Base-by-base conservation (phyloP, 2,888 invertebrate species). In the Caenorhabditis sp. region DNA sequence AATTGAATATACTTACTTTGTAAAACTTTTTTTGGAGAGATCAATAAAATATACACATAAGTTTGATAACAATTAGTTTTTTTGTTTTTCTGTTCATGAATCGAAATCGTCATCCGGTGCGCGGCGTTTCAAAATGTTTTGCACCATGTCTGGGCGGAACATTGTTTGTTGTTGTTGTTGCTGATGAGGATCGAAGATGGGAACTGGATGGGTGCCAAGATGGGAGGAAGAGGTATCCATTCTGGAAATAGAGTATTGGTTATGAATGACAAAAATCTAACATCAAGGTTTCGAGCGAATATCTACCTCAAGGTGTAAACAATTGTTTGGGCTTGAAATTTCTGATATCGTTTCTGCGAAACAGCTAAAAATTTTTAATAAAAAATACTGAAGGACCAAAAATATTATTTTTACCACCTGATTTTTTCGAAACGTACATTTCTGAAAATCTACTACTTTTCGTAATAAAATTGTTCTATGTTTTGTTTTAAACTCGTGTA, bases 31-130 rank as follows among this genome's bases (percentile, higher is more conserved):
- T 12, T 43, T 57, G 68, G n/a, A n/a, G n/a, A 68, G 63, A 68
- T 68, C 63, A 63, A 43, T 50, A 59, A 58, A 43, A 59, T 58
- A 63, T 43, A 69, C 43, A 50, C 43, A 59, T 67, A 23, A 63
- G 4, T 50, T 67, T 27, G 43, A 36, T 43, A 52, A 21, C 12
- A 52, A 8, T 21, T 10, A 23, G 1, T 8, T n/a, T n/a, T n/a
- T n/a, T n/a, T n/a, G n/a, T n/a, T n/a, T n/a, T 21, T 26, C 26
- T 21, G 38, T 23, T 77, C 27, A 77, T 20, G 73, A 62, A 57
- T 77, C 77, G 21, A 73, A 77, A 58, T 77, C 77, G 26, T 76
- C 76, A 12, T 77, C 73, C 14, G 64, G 65, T 8, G 67, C 63
- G 50, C 66, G 14, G 58, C 71, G 59, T 49, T 68, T 64, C 23